Evolutionary conservation across 2,797 vertebrate genomes (phyloP).

Genomic region (Muraenolepis orangiensis): DNA sequence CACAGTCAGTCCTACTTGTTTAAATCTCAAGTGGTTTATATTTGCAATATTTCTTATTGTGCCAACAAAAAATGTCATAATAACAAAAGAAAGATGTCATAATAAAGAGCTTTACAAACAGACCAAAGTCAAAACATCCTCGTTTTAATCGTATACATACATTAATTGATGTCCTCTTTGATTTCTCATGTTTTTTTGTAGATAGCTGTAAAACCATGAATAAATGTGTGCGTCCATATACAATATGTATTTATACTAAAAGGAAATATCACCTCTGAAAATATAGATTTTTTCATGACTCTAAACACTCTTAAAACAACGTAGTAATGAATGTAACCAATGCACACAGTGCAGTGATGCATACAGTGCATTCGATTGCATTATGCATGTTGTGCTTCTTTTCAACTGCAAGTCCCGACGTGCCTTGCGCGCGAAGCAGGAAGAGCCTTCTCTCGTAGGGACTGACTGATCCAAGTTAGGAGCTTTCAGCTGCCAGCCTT

Average conservation of each 20-base stretch:
- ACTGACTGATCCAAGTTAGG: constrained; percentile 84
- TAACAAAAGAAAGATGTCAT: too few species aligned
- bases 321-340: background rate
- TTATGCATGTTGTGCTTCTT: background rate
- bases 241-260: background rate
- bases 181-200: too few species aligned
- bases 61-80: too few species aligned
- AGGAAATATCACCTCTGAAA: background rate
- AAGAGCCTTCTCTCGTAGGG: constrained; percentile 77
- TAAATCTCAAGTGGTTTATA: background rate
- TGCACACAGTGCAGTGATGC: background rate
- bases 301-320: background rate
- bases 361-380: too few species aligned
- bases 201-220: background rate
- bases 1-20: background rate
- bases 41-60: background rate
- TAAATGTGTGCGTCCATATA: background rate
- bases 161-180: background rate
- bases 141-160: background rate
- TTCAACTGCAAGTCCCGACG: constrained; percentile 77
- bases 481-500: constrained; percentile 87
- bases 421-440: constrained; percentile 70
- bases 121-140: constrained; percentile 7
- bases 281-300: background rate
- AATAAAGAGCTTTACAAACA: constrained; percentile 41